Evolutionary conservation across 2,113 vertebrate genomes (phyloP).

Genomic region (Eolophus roseicapilla): DNA sequence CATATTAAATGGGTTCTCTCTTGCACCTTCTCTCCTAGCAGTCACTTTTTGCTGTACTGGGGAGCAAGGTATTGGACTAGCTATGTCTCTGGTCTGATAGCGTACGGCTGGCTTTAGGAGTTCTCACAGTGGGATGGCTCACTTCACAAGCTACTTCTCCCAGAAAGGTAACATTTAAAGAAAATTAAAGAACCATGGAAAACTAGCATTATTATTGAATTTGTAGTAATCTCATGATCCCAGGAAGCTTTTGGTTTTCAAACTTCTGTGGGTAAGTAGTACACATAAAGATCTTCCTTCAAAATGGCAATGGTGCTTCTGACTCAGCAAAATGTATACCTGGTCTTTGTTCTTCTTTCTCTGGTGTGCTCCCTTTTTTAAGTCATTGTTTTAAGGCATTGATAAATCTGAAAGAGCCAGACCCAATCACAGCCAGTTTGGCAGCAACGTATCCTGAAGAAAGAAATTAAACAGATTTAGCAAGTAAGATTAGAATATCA

Average conservation of each 20-base stretch:
- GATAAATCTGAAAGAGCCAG: not conserved
- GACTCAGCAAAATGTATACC: not conserved
- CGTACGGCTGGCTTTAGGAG: not conserved
- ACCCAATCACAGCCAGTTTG: not conserved
- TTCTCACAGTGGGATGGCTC: not conserved
- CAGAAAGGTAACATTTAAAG: not conserved
- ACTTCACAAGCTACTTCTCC: not conserved
- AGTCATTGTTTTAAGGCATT: not conserved
- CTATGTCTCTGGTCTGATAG: not conserved
- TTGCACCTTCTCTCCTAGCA: not conserved
- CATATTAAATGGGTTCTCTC: not conserved
- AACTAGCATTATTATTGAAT: not conserved
- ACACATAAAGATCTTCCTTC: not conserved
- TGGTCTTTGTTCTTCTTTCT: not conserved
- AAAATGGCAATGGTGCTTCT: not conserved
- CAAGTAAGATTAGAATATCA: not conserved
- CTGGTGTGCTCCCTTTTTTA: not conserved
- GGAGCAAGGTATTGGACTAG: not conserved
- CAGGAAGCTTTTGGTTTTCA: not conserved
- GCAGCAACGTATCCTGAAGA: not conserved
- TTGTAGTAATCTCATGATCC: not conserved
- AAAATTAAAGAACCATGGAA: not conserved
- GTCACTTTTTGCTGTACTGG: no score
- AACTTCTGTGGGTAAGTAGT: not conserved
- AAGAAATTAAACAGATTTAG: not conserved